Evolutionary conservation across 2,113 vertebrate genomes (phyloP), one percentile per base, ranked within the genome.

Genomic region (Pedionomus torquatus): DNA sequence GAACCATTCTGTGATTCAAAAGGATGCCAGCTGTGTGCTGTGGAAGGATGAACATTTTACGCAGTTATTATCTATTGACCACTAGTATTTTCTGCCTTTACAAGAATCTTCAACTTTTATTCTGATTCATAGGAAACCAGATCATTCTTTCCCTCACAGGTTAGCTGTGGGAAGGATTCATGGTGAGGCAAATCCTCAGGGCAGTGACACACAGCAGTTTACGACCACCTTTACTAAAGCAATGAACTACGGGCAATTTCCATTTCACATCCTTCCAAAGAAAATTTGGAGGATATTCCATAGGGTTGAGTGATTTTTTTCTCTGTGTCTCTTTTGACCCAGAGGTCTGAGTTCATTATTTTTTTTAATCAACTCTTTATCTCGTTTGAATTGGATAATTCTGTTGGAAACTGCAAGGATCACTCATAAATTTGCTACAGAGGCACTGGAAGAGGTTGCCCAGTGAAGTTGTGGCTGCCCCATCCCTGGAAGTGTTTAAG

Each of bases 321-420:
- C 39, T 68, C 61, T 84, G 2, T 55, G 23, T 43, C 17, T 43
- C 18, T 91, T 89, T 71, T 43, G 44, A 88, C 63, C 82, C 15
- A 76, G 44, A 89, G 41, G 81, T 64, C 48, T 46, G 44, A 91
- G 39, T 3, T 49, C 76, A 41, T 25, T 61, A 41, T 25, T 55
- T 65, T 61, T 39, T 86, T 48, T 6, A 71, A 51, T 88, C 81
- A n/a, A 17, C 49, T 85, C 19, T 91, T 81, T 23, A 48, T 52
- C 46, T 78, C 94, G 39, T 90, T 90, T 93, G 71, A 90, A 31
- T 87, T 88, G 82, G 75, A 70, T 91, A 83, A 76, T 83, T 83
- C 28, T 72, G 28, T 17, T 33, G 70, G n/a, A 91, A 95, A 85
- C 46, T 69, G 39, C 37, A 80, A 95, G n/a, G 84, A 80, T 90